Conservation (phyloP, 2,797 vertebrate species). For the Salarias fasciatus region DNA sequence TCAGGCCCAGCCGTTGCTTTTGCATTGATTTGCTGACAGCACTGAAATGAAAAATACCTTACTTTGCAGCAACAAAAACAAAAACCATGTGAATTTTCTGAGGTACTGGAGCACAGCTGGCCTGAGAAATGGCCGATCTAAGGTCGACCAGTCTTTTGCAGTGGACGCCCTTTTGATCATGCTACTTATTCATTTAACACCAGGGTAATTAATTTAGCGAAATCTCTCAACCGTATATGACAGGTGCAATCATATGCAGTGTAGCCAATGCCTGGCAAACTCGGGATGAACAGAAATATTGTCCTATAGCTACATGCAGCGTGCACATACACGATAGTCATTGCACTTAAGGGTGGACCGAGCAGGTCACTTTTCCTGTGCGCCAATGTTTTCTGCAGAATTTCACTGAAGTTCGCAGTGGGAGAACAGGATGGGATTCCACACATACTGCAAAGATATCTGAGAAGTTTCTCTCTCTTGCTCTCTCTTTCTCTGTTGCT, state of each 20-base stretch:
- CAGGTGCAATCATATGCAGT: too few relatives aligned
- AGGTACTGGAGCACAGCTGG: slow-evolving; percentile 63
- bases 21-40: slow-evolving; percentile 85
- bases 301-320: too few relatives aligned
- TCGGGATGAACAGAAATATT: too few relatives aligned
- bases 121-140: slow-evolving; percentile 53
- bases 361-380: slow-evolving; percentile 8
- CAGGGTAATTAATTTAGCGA: too few relatives aligned
- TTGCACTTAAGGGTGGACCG: slow-evolving; percentile 5
- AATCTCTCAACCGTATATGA: too few relatives aligned
- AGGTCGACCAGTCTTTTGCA: slow-evolving; percentile 71
- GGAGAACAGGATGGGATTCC: slow-evolving; percentile 64
- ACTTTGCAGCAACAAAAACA: slow-evolving; percentile 76
- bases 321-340: slow-evolving; percentile 12
- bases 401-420: slow-evolving; percentile 54
- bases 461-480: slow-evolving; percentile 45
- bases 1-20: slow-evolving; percentile 39
- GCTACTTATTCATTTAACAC: slow-evolving; percentile 8
- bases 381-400: slow-evolving; percentile 47
- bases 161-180: slow-evolving; percentile 46
- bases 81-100: slow-evolving; percentile 54
- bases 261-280: too few relatives aligned
- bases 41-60: slow-evolving; percentile 86
- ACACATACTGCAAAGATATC: slow-evolving; percentile 70
- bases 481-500: not conserved